These are phyloP conservation scores for Trimorus sp. DNA, from an alignment of 2,888 invertebrate species.

Conservation along the genomic window DNA sequence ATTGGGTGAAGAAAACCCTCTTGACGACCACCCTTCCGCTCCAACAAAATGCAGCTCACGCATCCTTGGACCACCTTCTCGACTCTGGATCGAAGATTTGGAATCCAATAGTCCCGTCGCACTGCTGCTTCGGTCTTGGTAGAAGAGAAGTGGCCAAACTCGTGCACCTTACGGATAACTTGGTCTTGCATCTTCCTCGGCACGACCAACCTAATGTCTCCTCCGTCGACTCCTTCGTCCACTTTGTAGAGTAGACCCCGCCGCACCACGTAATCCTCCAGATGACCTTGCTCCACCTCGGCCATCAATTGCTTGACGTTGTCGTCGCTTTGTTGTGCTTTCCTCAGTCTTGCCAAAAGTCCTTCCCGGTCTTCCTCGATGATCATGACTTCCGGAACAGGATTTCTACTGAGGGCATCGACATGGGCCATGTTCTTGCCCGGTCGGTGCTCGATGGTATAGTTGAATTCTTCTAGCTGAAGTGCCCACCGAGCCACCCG, in stretches of 20 bases:
- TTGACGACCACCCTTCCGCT: neutral
- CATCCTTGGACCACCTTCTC: neutral
- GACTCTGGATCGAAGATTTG: neutral
- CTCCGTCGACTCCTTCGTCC: neutral
- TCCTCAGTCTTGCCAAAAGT: neutral
- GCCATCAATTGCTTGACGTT: neutral
- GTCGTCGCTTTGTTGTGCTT: neutral
- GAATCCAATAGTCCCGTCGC: slow-evolving; percentile 48
- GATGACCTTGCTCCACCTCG: neutral
- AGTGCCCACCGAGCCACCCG: slow-evolving; percentile 29
- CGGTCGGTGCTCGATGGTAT: slow-evolving; percentile 33
- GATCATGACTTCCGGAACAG: neutral
- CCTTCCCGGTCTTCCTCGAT: neutral
- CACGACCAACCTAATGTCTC: slow-evolving; percentile 25
- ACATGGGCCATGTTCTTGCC: neutral
- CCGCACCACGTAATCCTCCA: neutral
- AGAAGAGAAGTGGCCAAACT: slow-evolving; percentile 41
- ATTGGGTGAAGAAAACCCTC: neutral
- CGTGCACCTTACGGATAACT: slow-evolving; percentile 39
- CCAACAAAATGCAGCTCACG: slow-evolving; percentile 4
- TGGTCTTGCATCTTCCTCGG: slow-evolving; percentile 47
- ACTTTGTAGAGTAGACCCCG: slow-evolving; percentile 3
- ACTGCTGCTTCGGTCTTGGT: slow-evolving; percentile 45
- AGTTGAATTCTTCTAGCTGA: slow-evolving; percentile 25
- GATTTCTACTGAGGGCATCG: slow-evolving; percentile 7